Evolutionary conservation across 2,113 vertebrate species (phyloP).

Genomic region (Phycodurus eques): DNA sequence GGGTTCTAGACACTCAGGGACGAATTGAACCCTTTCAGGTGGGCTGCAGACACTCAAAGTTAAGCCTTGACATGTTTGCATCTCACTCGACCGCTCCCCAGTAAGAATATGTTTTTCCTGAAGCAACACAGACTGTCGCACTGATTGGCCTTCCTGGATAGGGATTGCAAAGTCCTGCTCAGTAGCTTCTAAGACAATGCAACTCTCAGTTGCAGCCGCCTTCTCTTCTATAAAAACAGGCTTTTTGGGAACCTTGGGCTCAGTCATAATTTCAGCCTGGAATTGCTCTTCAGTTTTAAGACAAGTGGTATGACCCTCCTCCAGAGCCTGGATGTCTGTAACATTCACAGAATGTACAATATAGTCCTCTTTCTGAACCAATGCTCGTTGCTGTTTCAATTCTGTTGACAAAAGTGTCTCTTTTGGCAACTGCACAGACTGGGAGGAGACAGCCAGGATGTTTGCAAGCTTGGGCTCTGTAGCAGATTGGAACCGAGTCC

Average conservation of each 20-base stretch:
- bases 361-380: conserved; percentile 72
- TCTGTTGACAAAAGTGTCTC: conserved; percentile 56
- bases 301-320: conserved; percentile 59
- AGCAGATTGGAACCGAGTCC: conserved; percentile 31
- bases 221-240: conserved; percentile 63
- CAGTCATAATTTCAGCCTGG: conserved; percentile 58
- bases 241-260: conserved; percentile 68
- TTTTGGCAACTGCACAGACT: conserved; percentile 66
- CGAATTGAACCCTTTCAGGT: conserved; percentile 37
- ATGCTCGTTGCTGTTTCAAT: conserved; percentile 60
- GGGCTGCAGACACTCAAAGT: conserved; percentile 57
- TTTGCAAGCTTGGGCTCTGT: conserved; percentile 51
- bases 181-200: conserved; percentile 64
- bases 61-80: conserved; percentile 45
- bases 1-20: conserved; percentile 63
- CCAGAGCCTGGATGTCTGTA: conserved; percentile 61
- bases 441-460: conserved; percentile 60
- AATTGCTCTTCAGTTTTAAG: conserved; percentile 54
- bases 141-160: conserved; percentile 75
- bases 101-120: conserved; percentile 76
- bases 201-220: conserved; percentile 68
- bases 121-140: conserved; percentile 74
- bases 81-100: conserved; percentile 59
- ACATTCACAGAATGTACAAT: conserved; percentile 64
- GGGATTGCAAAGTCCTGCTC: conserved; percentile 75